Base-by-base conservation (phyloP, 1,140 invertebrate species). In the Asobara japonica region DNA sequence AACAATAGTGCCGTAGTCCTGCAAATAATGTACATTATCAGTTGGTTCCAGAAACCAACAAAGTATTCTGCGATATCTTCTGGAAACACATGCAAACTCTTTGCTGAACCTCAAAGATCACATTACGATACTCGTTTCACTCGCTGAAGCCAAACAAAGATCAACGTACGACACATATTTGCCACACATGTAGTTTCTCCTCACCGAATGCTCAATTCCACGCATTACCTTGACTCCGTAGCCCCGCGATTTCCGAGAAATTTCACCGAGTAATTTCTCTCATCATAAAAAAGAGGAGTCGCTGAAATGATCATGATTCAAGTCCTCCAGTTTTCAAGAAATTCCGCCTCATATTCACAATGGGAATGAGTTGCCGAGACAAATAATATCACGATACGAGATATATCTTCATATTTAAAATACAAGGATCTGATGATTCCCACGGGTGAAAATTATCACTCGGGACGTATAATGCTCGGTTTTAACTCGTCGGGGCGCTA, bases 401-500 rank as follows among this genome's bases (percentile, higher is more conserved):
- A 56, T 56, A 56, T 25, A 56, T 56, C 51, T 56, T 6, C 51
- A 27, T 56, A 56, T 56, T 56, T 56, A 27, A 56, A 56, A 27
- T 10, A 56, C 18, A 11, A 56, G 51, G 25, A 56, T 56, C 51
- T 56, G 60, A 62, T 62, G 25, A 62, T 62, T 62, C 60, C 60
- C 60, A 62, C 60, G 60, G 29, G 16, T 62, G 60, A 62, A 62
- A 62, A 62, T 62, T 30, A 62, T 62, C 60, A 31, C 60, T 62
- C 51, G 51, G 51, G 27, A 62, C 31, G 10, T 62, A 30, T 30
- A 30, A 31, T 30, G n/a, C 60, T n/a, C 29, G 27, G 41, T 62
- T 62, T 62, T 62, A 31, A 69, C 64, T 72, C 45, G 70, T 51
- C 73, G 65, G 72, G 56, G 71, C 77, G 74, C 76, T 80, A 82